Conservation (phyloP, 2,888 invertebrate genomes). For the Tetragnatha montana region DNA sequence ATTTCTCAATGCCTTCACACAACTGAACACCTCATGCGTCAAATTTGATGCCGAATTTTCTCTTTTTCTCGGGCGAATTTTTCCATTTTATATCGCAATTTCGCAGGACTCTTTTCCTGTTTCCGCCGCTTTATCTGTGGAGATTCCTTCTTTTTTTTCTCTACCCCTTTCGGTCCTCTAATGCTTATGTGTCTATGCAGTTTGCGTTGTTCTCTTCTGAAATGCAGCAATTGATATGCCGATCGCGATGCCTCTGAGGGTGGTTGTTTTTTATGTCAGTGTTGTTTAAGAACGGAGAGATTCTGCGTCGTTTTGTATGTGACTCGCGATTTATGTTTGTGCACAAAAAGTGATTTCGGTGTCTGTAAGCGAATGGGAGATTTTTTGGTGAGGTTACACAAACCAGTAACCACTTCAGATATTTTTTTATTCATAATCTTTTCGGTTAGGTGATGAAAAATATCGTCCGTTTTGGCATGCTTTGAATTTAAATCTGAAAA, state of each 20-base stretch:
- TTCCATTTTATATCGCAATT: conserved; percentile 11
- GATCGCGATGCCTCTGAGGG: not conserved
- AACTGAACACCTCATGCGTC: conserved; percentile 63
- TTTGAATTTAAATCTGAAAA: no score
- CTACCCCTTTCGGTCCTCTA: not conserved
- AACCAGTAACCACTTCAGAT: no score
- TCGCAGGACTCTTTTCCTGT: not conserved
- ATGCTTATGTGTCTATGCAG: not conserved
- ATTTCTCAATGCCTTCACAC: conserved; percentile 45
- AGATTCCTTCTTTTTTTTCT: conserved; percentile 6
- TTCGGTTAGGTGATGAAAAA: no score
- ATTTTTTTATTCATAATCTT: no score
- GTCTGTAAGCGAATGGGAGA: no score
- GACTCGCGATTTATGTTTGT: not conserved
- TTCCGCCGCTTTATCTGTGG: not conserved
- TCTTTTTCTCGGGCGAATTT: conserved; percentile 18
- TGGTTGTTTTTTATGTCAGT: not conserved
- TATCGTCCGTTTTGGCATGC: no score
- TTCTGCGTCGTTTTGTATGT: not conserved
- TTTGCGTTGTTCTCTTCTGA: not conserved
- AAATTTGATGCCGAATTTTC: conserved; percentile 51
- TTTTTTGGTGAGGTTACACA: no score
- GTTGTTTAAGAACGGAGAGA: no score
- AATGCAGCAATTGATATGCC: conserved; percentile 1
- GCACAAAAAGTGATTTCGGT: not conserved